phyloP scores from a whole-genome alignment of 2,113 vertebrate species.

The Brachirus orientalis region DNA sequence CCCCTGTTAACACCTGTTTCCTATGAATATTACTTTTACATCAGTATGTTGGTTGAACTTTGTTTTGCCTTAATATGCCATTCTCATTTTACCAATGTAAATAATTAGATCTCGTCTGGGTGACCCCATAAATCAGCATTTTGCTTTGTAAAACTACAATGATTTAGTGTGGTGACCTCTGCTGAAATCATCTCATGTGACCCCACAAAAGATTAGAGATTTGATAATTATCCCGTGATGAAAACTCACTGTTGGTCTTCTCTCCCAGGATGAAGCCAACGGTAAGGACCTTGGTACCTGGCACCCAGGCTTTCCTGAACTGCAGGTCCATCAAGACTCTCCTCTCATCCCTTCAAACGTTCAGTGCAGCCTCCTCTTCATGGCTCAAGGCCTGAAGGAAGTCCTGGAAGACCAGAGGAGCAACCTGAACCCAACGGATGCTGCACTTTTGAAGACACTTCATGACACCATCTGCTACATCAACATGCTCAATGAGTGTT shows the following conservation, averaged over 20 bases:
- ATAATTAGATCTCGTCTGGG: too few species aligned
- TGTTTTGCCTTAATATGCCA: too few species aligned
- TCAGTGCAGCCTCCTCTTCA: conserved; percentile 61
- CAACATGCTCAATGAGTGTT: conserved; percentile 4
- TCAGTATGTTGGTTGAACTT: too few species aligned
- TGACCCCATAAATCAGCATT: too few species aligned
- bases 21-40: too few species aligned
- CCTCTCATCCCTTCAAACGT: neutral
- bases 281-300: conserved; percentile 21
- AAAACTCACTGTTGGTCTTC: neutral
- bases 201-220: too few species aligned
- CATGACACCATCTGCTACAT: fast-evolving
- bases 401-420: conserved; percentile 39
- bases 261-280: conserved; percentile 50
- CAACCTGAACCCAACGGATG: neutral
- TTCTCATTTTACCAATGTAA: too few species aligned
- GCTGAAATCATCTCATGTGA: too few species aligned
- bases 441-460: neutral
- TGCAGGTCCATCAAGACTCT: conserved; percentile 11
- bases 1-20: too few species aligned
- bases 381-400: conserved; percentile 30
- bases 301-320: conserved; percentile 48
- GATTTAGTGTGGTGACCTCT: too few species aligned
- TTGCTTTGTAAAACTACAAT: too few species aligned
- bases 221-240: too few species aligned